phyloP scores from a whole-genome alignment of 2,797 vertebrate genomes.

The Sebastes nivosus region DNA sequence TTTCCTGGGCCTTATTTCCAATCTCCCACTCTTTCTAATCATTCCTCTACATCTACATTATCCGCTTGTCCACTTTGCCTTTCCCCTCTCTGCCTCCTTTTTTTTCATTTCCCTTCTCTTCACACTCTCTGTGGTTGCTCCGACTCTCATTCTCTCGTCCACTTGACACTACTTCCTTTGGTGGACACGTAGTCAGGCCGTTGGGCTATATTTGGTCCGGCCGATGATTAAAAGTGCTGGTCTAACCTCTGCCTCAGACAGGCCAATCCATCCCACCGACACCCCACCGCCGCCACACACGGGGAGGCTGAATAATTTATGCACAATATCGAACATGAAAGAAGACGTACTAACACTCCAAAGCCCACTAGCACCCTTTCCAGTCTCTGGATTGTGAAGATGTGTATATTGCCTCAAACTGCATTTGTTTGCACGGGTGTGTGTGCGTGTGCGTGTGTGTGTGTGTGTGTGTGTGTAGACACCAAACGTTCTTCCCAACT shows the following conservation, averaged over 20 bases:
- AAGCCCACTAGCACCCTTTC: conserved; percentile 67
- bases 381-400: conserved; percentile 62
- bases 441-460: conserved; percentile 1
- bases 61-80: conserved; percentile 9
- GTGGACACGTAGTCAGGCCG: conserved; percentile 59
- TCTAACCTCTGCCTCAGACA: conserved; percentile 85
- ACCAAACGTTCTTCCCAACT: conserved; percentile 32
- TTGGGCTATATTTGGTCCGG: conserved; percentile 83
- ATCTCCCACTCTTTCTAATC: conserved; percentile 1
- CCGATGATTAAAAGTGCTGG: conserved; percentile 86
- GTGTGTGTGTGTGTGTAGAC: conserved; percentile 6
- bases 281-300: conserved; percentile 76
- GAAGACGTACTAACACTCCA: conserved; percentile 79
- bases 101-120: background rate
- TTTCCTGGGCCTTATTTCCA: background rate
- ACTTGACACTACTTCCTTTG: conserved; percentile 46
- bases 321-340: conserved; percentile 88
- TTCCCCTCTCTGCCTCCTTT: conserved; percentile 9
- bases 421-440: conserved; percentile 48
- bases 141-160: conserved; percentile 40
- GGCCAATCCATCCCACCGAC: conserved; percentile 86
- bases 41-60: conserved; percentile 44
- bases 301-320: conserved; percentile 87
- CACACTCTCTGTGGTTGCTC: conserved; percentile 25
- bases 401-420: conserved; percentile 45